phyloP scores from a whole-genome alignment of 2,797 vertebrate genomes.

The Anomalospiza imberbis region DNA sequence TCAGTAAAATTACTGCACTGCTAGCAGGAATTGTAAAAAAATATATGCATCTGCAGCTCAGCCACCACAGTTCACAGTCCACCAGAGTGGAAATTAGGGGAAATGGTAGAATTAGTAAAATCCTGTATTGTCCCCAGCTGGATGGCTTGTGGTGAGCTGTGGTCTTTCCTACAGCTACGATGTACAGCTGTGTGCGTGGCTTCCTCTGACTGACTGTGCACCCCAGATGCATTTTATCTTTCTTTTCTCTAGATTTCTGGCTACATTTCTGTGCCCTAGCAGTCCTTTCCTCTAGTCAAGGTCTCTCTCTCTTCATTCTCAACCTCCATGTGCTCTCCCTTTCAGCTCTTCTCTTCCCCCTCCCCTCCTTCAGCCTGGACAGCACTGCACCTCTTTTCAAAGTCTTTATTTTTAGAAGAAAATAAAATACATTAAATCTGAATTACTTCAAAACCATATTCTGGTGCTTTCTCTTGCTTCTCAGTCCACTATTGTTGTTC shows the following conservation, averaged over 20 bases:
- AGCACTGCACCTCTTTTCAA: conserved; percentile 43
- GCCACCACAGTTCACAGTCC: background rate
- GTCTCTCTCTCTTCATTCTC: conserved; percentile 40
- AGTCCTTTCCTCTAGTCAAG: conserved; percentile 15
- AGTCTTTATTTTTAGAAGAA: conserved; percentile 56
- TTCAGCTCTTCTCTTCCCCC: conserved; percentile 1
- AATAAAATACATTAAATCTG: conserved; percentile 49
- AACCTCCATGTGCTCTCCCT: conserved; percentile 18
- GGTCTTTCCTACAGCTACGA: background rate
- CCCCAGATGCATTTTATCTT: background rate
- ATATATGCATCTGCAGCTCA: background rate
- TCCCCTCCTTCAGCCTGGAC: conserved; percentile 5
- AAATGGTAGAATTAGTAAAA: background rate
- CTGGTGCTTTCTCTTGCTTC: conserved; percentile 48
- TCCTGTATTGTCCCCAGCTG: background rate
- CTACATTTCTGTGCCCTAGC: background rate
- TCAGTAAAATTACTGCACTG: background rate
- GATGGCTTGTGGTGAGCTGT: background rate
- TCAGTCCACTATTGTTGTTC: conserved; percentile 44
- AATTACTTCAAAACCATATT: conserved; percentile 53
- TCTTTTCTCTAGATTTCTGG: conserved; percentile 11
- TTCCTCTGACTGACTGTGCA: background rate
- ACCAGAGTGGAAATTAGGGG: background rate
- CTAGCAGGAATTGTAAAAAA: background rate
- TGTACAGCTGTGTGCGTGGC: background rate